These are phyloP conservation scores for Berghia stephanieae DNA, from an alignment of 1,140 invertebrate species.

Conservation along the genomic window DNA sequence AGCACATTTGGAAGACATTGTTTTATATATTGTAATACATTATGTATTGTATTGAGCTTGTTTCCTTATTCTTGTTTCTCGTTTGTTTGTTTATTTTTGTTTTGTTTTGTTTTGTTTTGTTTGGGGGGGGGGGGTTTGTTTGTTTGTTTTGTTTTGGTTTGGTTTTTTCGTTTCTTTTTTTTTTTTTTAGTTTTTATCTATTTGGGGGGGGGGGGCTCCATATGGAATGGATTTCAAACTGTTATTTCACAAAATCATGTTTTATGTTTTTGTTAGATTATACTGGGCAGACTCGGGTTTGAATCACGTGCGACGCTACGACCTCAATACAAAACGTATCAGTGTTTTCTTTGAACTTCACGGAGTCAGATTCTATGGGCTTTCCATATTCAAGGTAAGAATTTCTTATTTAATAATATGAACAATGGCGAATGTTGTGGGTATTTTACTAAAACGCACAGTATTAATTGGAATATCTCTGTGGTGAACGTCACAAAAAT, in stretches of 20 bases:
- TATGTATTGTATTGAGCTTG: too few relatives aligned
- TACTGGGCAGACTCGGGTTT: conserved; percentile 90
- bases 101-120: not conserved
- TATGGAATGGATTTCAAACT: too few relatives aligned
- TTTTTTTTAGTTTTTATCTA: too few relatives aligned
- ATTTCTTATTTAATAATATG: not conserved
- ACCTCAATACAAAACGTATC: conserved; percentile 32
- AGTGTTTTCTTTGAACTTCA: conserved; percentile 33
- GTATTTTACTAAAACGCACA: too few relatives aligned
- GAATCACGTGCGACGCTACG: conserved; percentile 44
- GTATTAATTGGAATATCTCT: too few relatives aligned
- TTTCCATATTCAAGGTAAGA: conserved; percentile 49
- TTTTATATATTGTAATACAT: not conserved
- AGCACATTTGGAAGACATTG: not conserved
- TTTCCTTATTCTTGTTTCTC: not conserved
- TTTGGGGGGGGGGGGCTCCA: too few relatives aligned
- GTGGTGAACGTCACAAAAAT: too few relatives aligned
- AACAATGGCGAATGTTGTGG: too few relatives aligned
- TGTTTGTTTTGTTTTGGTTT: not conserved
- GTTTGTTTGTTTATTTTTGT: not conserved
- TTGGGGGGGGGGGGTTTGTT: not conserved
- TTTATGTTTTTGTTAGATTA: conserved; percentile 68
- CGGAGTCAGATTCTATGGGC: conserved; percentile 43
- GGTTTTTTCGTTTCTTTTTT: too few relatives aligned
- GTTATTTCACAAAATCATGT: too few relatives aligned